These are phyloP conservation scores for Anguilla anguilla DNA, from an alignment of 2,797 vertebrate species.

Conservation along the genomic window DNA sequence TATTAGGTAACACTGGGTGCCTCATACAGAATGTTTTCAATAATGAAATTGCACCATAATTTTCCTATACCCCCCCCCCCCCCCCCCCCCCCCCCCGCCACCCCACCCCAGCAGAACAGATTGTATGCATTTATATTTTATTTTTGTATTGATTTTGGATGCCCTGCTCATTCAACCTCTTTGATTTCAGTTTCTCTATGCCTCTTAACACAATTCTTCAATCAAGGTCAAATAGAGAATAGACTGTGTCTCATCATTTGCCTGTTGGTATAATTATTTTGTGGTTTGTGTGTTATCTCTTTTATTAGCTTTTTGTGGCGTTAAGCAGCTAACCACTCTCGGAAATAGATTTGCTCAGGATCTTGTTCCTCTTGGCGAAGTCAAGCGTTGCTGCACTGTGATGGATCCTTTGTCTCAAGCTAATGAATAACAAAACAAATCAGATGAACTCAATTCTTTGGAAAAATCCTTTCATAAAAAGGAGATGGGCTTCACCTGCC, in stretches of 20 bases:
- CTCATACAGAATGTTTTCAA: background rate
- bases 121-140: background rate
- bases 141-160: background rate
- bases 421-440: background rate
- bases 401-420: background rate
- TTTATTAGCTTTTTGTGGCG: background rate
- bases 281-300: background rate
- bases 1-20: background rate
- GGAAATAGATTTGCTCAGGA: background rate
- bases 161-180: background rate
- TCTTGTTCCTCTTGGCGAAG: background rate
- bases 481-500: background rate
- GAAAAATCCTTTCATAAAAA: background rate
- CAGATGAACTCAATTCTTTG: background rate
- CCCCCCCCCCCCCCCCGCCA: background rate
- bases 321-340: background rate
- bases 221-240: background rate
- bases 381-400: background rate
- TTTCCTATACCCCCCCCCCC: too few species aligned
- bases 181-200: background rate
- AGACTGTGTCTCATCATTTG: background rate
- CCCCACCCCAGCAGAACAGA: background rate
- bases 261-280: background rate
- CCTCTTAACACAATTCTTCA: background rate
- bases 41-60: background rate